Percentiles rank a stretch among this genome's conserved stretches.
phyloP scores from a whole-genome alignment of 2,113 vertebrate genomes.

The Pterocles gutturalis region DNA sequence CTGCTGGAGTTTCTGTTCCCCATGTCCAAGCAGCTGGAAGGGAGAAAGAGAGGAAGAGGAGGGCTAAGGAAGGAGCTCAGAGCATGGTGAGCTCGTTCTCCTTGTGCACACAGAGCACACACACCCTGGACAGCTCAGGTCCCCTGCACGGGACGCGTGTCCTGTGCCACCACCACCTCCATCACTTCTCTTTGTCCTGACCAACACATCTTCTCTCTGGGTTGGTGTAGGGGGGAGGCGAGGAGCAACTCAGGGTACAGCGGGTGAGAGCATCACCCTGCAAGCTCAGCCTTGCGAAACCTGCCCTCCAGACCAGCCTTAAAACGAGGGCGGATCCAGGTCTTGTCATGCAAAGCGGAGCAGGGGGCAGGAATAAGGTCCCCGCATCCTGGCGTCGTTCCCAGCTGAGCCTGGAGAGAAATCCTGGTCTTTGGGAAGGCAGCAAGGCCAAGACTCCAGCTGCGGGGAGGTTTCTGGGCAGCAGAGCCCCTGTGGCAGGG shows the following conservation, averaged over 20 bases:
- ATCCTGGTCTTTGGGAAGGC: background rate
- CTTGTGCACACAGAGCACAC: background rate
- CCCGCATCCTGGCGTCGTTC: background rate
- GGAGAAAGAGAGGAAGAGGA: background rate
- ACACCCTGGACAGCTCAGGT: background rate
- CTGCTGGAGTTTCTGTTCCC: background rate
- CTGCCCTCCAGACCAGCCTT: background rate
- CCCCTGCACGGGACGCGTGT: background rate
- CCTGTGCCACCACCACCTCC: background rate
- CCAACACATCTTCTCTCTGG: background rate
- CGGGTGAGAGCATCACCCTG: background rate
- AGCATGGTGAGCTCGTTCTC: background rate
- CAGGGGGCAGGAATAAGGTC: background rate
- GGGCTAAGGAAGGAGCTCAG: background rate
- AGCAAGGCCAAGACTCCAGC: background rate
- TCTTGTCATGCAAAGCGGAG: background rate
- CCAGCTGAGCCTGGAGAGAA: background rate
- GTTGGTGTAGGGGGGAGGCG: rapidly evolving
- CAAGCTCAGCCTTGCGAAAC: background rate
- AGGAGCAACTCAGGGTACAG: background rate
- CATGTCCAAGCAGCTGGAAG: background rate
- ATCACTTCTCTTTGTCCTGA: background rate
- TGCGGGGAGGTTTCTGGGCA: background rate
- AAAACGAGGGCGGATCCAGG: background rate
- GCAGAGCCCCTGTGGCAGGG: conserved; percentile 12